These are phyloP conservation scores for Rhea americana DNA, from an alignment of 2,113 vertebrate species.

Conservation along the genomic window DNA sequence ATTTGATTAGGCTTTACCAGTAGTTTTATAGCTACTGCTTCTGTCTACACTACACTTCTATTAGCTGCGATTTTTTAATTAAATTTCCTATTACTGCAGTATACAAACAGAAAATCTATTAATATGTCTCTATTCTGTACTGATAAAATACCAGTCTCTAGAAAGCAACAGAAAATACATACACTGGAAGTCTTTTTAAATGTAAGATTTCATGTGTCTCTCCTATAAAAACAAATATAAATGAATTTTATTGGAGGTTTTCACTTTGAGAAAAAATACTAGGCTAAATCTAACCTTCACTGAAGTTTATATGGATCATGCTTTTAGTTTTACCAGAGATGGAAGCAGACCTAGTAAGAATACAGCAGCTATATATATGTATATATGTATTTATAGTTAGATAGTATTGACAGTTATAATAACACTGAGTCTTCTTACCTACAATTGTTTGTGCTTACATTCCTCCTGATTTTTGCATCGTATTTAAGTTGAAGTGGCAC, in stretches of 20 bases:
- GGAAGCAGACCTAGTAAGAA: neutral
- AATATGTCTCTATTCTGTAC: neutral
- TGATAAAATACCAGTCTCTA: neutral
- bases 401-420: neutral
- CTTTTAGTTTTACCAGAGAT: neutral
- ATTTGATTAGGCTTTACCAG: neutral
- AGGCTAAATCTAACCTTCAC: neutral
- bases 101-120: neutral
- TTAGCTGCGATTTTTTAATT: neutral
- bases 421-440: neutral
- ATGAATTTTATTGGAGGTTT: neutral
- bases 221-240: neutral
- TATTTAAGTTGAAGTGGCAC: neutral
- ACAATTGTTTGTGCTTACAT: neutral
- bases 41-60: neutral
- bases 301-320: neutral
- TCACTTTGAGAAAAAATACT: neutral
- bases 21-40: neutral
- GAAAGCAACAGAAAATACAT: neutral
- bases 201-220: neutral
- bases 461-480: neutral
- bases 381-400: neutral
- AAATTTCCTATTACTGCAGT: slow-evolving; percentile 9
- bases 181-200: neutral
- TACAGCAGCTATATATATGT: neutral